phyloP scores from a whole-genome alignment of 2,113 vertebrate genomes.

The Struthio camelus region DNA sequence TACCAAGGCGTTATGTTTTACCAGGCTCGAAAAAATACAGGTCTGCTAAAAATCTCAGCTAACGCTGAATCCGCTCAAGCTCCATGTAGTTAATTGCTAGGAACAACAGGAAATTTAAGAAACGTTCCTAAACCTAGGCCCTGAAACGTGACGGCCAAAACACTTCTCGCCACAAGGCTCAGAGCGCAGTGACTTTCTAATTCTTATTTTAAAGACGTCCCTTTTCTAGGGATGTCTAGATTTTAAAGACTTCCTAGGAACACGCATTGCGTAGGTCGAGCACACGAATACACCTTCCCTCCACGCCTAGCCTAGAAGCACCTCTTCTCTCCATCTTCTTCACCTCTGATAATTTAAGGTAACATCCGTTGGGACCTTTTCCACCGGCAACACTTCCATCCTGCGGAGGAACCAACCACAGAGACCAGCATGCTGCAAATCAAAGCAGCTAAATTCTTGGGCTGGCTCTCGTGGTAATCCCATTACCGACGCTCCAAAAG shows the following conservation, averaged over 20 bases:
- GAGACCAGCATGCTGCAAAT: rapidly evolving
- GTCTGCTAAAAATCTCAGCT: neutral
- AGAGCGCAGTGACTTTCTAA: rapidly evolving
- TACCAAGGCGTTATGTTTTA: neutral
- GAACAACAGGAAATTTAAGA: neutral
- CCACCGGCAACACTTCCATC: neutral
- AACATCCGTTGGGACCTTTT: neutral
- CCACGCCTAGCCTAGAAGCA: neutral
- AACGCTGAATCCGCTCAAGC: neutral
- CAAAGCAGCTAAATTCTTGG: neutral
- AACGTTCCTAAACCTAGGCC: neutral
- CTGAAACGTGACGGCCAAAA: neutral
- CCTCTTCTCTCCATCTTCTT: neutral
- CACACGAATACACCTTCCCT: neutral
- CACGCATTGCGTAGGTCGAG: neutral
- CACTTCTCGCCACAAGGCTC: neutral
- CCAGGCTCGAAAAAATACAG: neutral
- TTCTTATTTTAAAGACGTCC: neutral
- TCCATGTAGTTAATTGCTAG: neutral
- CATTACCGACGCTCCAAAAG: neutral
- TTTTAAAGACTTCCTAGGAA: neutral
- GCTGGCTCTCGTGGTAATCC: neutral
- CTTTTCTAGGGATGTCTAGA: too few species aligned
- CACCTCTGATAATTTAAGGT: neutral
- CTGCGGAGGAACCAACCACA: neutral